phyloP scores from a whole-genome alignment of 2,797 vertebrate species.

The Carapus acus region DNA sequence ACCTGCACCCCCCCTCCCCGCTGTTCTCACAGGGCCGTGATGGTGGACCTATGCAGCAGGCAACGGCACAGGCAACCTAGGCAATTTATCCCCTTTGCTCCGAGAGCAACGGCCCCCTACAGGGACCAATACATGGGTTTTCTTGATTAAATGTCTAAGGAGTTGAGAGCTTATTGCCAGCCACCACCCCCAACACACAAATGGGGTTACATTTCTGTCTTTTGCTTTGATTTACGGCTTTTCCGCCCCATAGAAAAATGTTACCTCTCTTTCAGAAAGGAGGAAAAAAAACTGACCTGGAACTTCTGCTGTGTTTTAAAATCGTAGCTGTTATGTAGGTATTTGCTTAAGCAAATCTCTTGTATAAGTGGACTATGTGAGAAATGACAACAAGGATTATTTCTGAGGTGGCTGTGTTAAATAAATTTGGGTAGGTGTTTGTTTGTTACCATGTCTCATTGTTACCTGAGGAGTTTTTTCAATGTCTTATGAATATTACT shows the following conservation, averaged over 20 bases:
- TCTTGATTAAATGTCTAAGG: slow-evolving; percentile 37
- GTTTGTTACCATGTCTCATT: too few relatives aligned
- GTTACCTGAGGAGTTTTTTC: too few relatives aligned
- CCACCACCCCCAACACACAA: background rate
- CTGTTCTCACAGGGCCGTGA: slow-evolving; percentile 8
- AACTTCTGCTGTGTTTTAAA: too few relatives aligned
- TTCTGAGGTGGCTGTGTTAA: too few relatives aligned
- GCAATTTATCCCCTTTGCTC: slow-evolving; percentile 4
- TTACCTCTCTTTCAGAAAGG: slow-evolving; percentile 17
- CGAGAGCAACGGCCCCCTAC: slow-evolving; percentile 9
- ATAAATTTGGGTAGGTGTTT: too few relatives aligned
- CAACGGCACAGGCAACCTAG: slow-evolving; percentile 12
- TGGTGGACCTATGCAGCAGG: slow-evolving; percentile 4
- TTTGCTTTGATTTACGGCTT: slow-evolving; percentile 32
- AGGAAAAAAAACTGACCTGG: slow-evolving; percentile 36
- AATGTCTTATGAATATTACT: too few relatives aligned
- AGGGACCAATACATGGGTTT: slow-evolving; percentile 25
- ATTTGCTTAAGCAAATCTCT: too few relatives aligned
- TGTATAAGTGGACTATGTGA: background rate
- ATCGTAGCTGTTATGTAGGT: too few relatives aligned
- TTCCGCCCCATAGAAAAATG: background rate
- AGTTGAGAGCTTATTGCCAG: slow-evolving; percentile 31
- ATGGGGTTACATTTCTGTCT: slow-evolving; percentile 28
- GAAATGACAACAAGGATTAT: background rate
- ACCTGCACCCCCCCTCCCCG: background rate